These are phyloP conservation scores for Pedetes capensis DNA, from an alignment of 2,113 vertebrate genomes.

Conservation along the genomic window DNA sequence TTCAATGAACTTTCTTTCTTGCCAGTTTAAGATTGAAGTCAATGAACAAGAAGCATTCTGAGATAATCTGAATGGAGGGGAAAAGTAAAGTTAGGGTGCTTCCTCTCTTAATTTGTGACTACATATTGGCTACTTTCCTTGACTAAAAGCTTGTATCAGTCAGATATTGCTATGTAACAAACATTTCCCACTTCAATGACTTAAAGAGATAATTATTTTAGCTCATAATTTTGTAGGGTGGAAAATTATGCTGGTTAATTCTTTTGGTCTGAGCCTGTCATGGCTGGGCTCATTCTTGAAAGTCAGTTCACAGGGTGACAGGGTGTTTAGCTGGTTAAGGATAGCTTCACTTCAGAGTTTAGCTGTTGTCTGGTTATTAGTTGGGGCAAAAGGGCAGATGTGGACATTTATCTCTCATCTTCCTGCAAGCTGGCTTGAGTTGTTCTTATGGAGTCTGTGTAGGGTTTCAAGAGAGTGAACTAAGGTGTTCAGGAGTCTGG, in stretches of 20 bases:
- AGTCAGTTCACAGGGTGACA: background rate
- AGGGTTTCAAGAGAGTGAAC: background rate
- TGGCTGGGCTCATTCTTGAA: background rate
- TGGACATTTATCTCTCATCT: background rate
- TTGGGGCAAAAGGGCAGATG: background rate
- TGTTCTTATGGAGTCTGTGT: background rate
- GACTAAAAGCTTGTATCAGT: background rate
- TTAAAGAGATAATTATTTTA: background rate
- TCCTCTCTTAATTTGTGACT: background rate
- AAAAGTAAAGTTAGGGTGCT: background rate
- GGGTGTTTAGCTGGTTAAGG: background rate
- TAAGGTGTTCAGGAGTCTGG: background rate
- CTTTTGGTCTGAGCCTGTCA: background rate
- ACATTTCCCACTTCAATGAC: background rate
- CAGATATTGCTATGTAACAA: background rate
- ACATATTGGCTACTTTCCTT: background rate
- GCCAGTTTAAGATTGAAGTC: background rate
- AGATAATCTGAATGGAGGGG: background rate
- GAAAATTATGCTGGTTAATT: background rate
- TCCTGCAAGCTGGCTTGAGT: background rate
- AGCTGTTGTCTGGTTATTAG: background rate
- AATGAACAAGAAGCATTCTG: background rate
- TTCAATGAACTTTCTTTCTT: background rate
- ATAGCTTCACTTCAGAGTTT: background rate
- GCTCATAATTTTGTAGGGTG: background rate